Base-by-base conservation (phyloP, 2,888 invertebrate genomes). In the Ischnus inquisitorius region DNA sequence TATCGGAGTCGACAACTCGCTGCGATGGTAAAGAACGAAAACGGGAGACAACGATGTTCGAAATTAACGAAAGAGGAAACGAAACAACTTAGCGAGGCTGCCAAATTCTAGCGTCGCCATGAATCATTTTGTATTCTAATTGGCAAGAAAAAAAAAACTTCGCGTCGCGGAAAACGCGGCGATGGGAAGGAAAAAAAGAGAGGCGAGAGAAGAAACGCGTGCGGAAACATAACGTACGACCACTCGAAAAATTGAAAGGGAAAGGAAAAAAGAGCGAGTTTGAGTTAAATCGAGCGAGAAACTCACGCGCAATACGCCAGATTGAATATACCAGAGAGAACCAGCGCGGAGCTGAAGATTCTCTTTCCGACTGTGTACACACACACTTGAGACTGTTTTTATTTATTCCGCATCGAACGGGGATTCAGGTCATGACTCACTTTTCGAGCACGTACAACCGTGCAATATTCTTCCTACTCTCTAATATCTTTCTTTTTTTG, bases 91-190 rank as follows among this genome's bases (percentile, higher is more conserved):
- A 25, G 0, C 57, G 16, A 62, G 77, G 77, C 83, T 85, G 85
- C 84, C 82, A 84, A 88, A 86, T 78, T 75, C 78, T 74, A n/a
- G 39, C 51, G 1, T 14, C 28, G 68, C 85, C 82, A 87, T 88
- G 83, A 90, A 90, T 88, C 88, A 87, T 87, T n/a, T 86, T 85
- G 88, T 88, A 88, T 89, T 87, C 88, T 88, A 89, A 90, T 90
- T 88, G 88, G 82, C 87, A 87, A 88, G 34, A 89, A 89, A 84
- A 74, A 10, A 79, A n/a, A 28, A 22, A 41, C 48, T 22, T 74
- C 12, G 39, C n/a, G 43, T 25, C 34, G 16, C 5, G 51, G 46
- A 64, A 75, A 64, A 19, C 34, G 16, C 25, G 28, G 14, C 12
- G 60, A 60, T 51, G 12, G 12, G 46, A 51, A 51, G 60, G 14